Percentiles rank a stretch among this genome's conserved stretches.
Conservation (phyloP, 1,140 invertebrate genomes). For the Papilio aristodemus region DNA sequence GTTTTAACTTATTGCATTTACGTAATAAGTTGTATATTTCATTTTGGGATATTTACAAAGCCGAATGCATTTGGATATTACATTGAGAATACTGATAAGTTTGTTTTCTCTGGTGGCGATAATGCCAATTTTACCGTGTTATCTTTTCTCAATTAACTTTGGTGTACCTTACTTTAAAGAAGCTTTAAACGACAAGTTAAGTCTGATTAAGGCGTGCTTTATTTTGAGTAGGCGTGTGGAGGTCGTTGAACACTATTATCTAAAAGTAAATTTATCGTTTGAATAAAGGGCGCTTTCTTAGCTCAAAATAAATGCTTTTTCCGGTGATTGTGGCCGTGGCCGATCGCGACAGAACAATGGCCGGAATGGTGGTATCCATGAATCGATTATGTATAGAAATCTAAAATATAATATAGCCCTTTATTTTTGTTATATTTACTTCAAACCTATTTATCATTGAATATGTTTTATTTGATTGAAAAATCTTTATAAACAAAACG, state of each 20-base stretch:
- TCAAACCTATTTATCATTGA: neutral
- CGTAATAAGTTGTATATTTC: no score
- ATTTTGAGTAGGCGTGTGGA: neutral
- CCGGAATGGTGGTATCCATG: constrained; percentile 46
- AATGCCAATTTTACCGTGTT: no score
- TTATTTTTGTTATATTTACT: constrained; percentile 5
- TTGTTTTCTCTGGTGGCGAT: no score
- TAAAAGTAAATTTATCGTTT: constrained; percentile 27
- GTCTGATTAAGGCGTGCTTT: neutral
- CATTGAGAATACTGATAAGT: no score
- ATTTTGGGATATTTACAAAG: no score
- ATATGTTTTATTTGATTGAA: neutral
- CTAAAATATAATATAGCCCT: constrained; percentile 1
- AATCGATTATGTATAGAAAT: constrained; percentile 44
- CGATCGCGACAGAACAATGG: constrained; percentile 46
- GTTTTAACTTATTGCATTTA: no score
- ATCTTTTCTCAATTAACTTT: no score
- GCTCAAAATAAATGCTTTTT: constrained; percentile 44
- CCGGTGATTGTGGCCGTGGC: constrained; percentile 48
- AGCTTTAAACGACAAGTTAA: no score
- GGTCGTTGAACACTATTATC: constrained; percentile 13
- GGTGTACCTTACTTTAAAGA: no score
- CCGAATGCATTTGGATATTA: no score
- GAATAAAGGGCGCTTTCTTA: constrained; percentile 37
- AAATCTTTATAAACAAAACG: neutral